Evolutionary conservation across 1,140 invertebrate genomes (phyloP).

Genomic region (Brachionus rubens): DNA sequence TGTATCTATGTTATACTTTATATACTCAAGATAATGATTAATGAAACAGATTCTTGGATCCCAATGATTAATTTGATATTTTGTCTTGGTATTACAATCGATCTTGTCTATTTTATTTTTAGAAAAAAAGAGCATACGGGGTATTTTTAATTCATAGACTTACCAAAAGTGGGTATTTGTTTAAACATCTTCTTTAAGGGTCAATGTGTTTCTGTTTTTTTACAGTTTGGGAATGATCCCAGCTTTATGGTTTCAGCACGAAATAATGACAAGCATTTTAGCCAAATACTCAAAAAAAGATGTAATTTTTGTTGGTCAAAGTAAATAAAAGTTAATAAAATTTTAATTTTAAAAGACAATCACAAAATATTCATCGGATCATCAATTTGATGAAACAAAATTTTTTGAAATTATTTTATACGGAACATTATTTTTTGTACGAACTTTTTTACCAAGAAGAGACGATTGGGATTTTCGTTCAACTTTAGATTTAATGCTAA

Average conservation of each 20-base stretch:
- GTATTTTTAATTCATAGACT: background rate
- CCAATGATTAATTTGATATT: conserved; percentile 10
- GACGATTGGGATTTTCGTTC: conserved; percentile 24
- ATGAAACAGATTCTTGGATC: conserved; percentile 33
- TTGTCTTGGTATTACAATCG: conserved; percentile 3
- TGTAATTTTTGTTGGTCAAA: background rate
- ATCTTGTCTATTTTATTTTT: conserved; percentile 14
- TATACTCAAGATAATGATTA: conserved; percentile 16
- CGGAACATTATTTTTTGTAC: conserved; percentile 6
- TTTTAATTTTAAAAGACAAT: background rate
- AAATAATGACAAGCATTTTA: conserved; percentile 34
- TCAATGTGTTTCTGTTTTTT: conserved; percentile 13
- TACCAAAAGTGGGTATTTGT: background rate
- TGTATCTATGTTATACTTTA: conserved; percentile 1
- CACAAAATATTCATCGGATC: conserved; percentile 32
- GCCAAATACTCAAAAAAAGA: conserved; percentile 20
- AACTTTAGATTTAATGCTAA: conserved; percentile 27
- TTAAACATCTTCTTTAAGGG: background rate
- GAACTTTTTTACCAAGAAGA: conserved; percentile 3
- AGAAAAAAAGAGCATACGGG: conserved; percentile 23
- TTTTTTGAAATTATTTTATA: conserved; percentile 30
- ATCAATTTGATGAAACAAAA: conserved; percentile 40
- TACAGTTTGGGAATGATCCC: conserved; percentile 34
- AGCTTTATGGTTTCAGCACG: conserved; percentile 30
- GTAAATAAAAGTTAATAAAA: background rate